These are phyloP conservation scores for Clunio marinus DNA, from an alignment of 2,888 invertebrate species.

Conservation along the genomic window DNA sequence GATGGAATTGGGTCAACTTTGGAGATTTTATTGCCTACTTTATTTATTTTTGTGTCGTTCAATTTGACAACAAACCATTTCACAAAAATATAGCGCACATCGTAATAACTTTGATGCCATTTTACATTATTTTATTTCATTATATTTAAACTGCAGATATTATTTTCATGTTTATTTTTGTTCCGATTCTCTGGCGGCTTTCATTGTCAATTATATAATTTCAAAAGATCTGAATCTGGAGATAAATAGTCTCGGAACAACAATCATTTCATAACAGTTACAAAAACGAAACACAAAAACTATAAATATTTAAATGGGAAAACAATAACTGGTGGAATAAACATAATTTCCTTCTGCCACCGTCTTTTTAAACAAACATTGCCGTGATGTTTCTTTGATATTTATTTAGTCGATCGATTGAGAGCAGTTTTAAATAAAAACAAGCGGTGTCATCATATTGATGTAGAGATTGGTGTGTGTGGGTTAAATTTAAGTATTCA, in stretches of 20 bases:
- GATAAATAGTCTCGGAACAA: conserved; percentile 19
- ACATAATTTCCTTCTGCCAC: conserved; percentile 7
- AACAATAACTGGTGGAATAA: conserved; percentile 13
- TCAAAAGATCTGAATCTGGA: not conserved
- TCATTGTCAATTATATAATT: conserved; percentile 17
- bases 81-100: conserved; percentile 13
- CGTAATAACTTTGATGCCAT: no score
- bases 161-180: not conserved
- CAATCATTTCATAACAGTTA: not conserved
- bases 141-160: not conserved
- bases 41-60: not conserved
- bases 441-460: conserved; percentile 15
- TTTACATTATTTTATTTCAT: no score
- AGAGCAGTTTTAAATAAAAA: not conserved
- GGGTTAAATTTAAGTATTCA: no score
- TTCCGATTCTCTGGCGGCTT: not conserved
- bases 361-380: no score
- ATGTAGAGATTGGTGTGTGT: no score
- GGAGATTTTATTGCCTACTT: conserved; percentile 15
- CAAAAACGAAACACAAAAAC: not conserved
- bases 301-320: not conserved
- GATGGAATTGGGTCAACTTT: conserved; percentile 15
- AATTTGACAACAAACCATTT: no score
- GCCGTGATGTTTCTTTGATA: no score
- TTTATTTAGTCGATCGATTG: not conserved